Evolutionary conservation across 2,888 invertebrate genomes (phyloP), one percentile per base, ranked within the genome.

Genomic region (Argyresthia goedartella): DNA sequence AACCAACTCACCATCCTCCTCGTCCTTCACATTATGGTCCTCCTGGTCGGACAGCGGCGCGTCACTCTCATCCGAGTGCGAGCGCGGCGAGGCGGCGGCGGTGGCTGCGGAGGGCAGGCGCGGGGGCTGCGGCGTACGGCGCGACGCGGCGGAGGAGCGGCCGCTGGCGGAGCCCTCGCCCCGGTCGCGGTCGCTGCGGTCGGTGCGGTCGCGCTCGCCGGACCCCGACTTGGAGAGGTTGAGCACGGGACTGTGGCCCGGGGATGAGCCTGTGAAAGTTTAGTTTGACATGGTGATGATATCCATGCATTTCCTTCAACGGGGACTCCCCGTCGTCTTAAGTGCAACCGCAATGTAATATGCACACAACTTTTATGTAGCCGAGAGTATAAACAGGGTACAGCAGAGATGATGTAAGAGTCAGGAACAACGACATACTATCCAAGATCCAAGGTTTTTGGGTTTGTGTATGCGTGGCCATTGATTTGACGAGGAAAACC

Each of bases 141-240:
- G 92, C 1, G 86, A 86, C 13, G 81, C 87, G 56, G 91, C 92
- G 34, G 88, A 89, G 59, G 89, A 87, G 51, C 86, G 58, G 69
- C 91, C 71, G 79, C 88, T 71, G 77, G 88, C 69, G 68, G 82
- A 81, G 10, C 82, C 82, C 49, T 85, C 85, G 45, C 80, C 77
- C 50, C n/a, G n/a, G n/a, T n/a, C n/a, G n/a, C n/a, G n/a, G n/a
- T n/a, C n/a, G n/a, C n/a, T n/a, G n/a, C 82, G 63, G 56, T 81
- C 71, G 74, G 78, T 86, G 60, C 89, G 89, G 59, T 90, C 90
- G 33, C 88, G 85, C 60, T 91, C 91, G 92, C 92, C 68, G 81
- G 92, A 92, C 52, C 94, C 95, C 53, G 94, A 95, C 84, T 96
- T 96, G 52, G 96, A 96, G 54, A 97, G 88, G 86, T 96, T 96